Evolutionary conservation across 23 tunicate genomes (phyloP).

Genomic region (Aplidium turbinatum): DNA sequence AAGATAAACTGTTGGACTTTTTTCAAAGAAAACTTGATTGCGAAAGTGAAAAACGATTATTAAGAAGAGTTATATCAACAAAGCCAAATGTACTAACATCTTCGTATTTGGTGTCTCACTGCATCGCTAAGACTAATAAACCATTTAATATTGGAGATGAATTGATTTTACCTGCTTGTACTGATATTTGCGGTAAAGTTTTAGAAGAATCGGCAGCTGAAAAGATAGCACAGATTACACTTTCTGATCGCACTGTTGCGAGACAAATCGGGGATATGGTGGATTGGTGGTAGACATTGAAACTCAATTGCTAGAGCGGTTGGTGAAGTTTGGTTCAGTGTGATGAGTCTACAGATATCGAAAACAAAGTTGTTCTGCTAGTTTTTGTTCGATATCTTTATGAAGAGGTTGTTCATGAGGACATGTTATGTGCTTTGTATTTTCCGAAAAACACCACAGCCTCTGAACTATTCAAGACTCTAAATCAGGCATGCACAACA

Average conservation of each 20-base stretch:
- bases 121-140: slow-evolving; percentile 39
- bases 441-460: slow-evolving; percentile 70
- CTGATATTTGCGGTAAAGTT: slow-evolving; percentile 24
- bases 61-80: too few relatives aligned
- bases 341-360: slow-evolving; percentile 62
- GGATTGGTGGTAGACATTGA: slow-evolving; percentile 34
- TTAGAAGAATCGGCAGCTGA: slow-evolving; percentile 44
- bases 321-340: slow-evolving; percentile 27
- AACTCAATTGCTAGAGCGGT: slow-evolving; percentile 21
- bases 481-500: too few relatives aligned
- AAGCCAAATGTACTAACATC: slow-evolving; percentile 21
- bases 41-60: too few relatives aligned
- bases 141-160: slow-evolving; percentile 44
- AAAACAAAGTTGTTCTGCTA: slow-evolving; percentile 44
- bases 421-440: slow-evolving; percentile 52
- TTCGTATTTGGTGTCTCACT: slow-evolving; percentile 35
- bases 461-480: slow-evolving; percentile 43
- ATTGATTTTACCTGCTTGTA: slow-evolving; percentile 44
- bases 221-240: slow-evolving; percentile 48
- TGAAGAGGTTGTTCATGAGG: slow-evolving; percentile 49
- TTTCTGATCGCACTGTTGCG: slow-evolving; percentile 52
- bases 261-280: slow-evolving; percentile 52
- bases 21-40: too few relatives aligned
- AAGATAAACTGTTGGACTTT: too few relatives aligned
- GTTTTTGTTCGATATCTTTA: slow-evolving; percentile 66